These are phyloP conservation scores for Lytechinus pictus DNA, from an alignment of 35 echinoderm and acorn worm genomes.

Conservation along the genomic window DNA sequence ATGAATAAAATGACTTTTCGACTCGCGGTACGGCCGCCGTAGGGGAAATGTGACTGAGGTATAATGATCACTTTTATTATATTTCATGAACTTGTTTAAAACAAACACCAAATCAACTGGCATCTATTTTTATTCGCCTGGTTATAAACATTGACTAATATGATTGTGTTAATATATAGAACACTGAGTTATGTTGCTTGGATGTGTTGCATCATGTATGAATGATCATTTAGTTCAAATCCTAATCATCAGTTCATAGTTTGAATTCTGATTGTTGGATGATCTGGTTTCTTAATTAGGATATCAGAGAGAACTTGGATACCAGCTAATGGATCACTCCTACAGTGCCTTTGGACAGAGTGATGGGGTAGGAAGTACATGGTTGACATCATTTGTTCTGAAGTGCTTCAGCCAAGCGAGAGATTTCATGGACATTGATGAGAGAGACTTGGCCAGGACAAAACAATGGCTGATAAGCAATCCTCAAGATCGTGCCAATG, in stretches of 20 bases:
- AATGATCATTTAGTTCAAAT: too few species aligned
- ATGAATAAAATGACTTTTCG: too few species aligned
- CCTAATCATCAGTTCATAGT: neutral
- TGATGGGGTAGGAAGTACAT: conserved; percentile 62
- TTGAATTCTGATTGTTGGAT: neutral
- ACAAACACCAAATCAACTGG: too few species aligned
- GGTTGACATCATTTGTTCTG: conserved; percentile 69
- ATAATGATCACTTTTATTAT: too few species aligned
- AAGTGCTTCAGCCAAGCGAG: conserved; percentile 63
- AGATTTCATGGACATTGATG: conserved; percentile 64
- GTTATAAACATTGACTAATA: too few species aligned
- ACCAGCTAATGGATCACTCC: conserved; percentile 52
- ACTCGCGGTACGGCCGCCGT: too few species aligned
- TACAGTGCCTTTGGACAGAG: conserved; percentile 65
- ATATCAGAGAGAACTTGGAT: conserved; percentile 68
- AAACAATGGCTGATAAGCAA: conserved; percentile 40
- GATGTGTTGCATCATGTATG: too few species aligned
- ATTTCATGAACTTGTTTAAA: too few species aligned
- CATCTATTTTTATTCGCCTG: too few species aligned
- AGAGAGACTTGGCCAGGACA: conserved; percentile 42
- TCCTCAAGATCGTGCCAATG: neutral
- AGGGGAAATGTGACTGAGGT: too few species aligned
- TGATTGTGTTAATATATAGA: too few species aligned
- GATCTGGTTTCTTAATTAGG: neutral
- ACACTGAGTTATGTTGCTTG: too few species aligned